Evolutionary conservation across 2,888 invertebrate species (phyloP), one percentile per base, ranked within the genome.

Genomic region (Uropetala carovei): DNA sequence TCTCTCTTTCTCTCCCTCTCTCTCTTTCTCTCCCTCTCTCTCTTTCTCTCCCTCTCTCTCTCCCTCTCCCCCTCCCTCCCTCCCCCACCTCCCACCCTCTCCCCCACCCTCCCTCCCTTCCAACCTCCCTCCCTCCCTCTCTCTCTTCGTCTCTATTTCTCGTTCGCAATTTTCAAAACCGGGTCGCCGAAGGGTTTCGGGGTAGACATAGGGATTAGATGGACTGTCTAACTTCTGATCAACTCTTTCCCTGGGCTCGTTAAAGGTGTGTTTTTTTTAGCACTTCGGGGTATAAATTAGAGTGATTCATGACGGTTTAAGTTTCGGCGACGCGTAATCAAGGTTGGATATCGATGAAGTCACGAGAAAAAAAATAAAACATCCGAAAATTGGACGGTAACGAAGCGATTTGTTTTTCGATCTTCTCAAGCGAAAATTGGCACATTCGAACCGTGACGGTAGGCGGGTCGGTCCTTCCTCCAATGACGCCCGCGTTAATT

Each of bases 201-300:
- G 43, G 18, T 22, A 22, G 75, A 75, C 75, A 75, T 13, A 75
- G 75, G 27, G 75, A 75, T 75, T 75, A 75, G 75, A 75, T 75
- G 22, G 22, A 75, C 27, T 75, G 75, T 75, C 75, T 75, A 75
- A 75, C 75, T 75, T 27, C 13, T 18, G 22, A 75, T 75, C 75
- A 27, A 11, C 10, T 75, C n/a, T n/a, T 16, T n/a, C n/a, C 14
- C 13, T 13, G 7, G 60, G 18, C 60, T 18, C 7, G 14, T 60
- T 18, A 11, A 75, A 75, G 75, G 27, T 10, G 27, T 3, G 27
- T 0, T 75, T 14, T 75, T 14, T 27, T 75, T 27, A 22, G 60
- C 75, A 10, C n/a, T 11, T 1, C 4, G 22, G 10, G 7, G 0
- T 11, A 13, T 27, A 22, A 10, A 13, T 22, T 27, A 14, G 75